Percentiles rank a stretch among this genome's conserved stretches.
phyloP scores from a whole-genome alignment of 2,797 vertebrate genomes.

The Sebastiscus tertius region DNA sequence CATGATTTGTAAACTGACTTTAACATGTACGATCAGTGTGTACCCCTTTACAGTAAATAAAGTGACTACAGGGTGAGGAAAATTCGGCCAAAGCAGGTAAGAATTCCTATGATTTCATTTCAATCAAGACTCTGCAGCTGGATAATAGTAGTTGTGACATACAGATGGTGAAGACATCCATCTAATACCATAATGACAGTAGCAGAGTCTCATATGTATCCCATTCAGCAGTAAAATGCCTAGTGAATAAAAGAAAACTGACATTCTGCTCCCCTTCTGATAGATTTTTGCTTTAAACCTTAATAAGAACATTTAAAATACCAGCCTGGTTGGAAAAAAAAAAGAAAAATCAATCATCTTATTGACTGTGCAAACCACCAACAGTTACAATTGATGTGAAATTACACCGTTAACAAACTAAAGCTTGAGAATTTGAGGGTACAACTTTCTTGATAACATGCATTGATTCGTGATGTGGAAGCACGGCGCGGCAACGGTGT shows the following conservation, averaged over 20 bases:
- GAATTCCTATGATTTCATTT: background rate
- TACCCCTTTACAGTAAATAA: background rate
- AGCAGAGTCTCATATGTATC: background rate
- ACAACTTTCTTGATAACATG: background rate
- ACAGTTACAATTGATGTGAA: background rate
- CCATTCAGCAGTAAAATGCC: background rate
- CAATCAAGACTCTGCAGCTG: background rate
- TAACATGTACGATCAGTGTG: background rate
- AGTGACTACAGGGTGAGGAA: background rate
- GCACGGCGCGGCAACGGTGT: no score
- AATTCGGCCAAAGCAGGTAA: background rate
- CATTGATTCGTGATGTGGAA: background rate
- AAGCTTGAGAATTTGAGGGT: background rate
- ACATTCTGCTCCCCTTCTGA: background rate
- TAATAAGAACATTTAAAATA: constrained; percentile 1
- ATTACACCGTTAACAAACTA: background rate
- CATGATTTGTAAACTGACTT: background rate
- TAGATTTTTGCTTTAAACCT: constrained; percentile 5
- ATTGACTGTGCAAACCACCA: no score
- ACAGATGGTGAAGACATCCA: background rate
- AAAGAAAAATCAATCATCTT: background rate
- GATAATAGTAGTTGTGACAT: background rate
- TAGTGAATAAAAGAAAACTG: background rate
- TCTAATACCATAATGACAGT: background rate
- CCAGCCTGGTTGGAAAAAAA: background rate